Evolutionary conservation across 2,113 vertebrate genomes (phyloP), one percentile per base, ranked within the genome.

Genomic region (Proterorhinus semilunaris): DNA sequence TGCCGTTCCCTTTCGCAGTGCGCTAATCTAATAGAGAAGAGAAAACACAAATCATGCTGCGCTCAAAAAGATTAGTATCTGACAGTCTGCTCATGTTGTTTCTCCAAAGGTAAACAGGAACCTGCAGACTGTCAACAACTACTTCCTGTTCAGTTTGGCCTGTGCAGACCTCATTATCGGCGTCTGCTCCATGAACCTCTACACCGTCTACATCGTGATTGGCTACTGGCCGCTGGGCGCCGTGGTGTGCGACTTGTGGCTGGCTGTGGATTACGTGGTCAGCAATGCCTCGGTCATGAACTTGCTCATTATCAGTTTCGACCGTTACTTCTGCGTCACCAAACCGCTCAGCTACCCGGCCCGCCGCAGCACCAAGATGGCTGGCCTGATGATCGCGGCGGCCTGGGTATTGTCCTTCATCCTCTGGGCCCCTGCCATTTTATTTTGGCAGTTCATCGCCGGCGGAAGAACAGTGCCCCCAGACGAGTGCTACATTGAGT

Each of bases 211-310:
- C 87, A 98, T 94, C 82, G 96, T 98, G 91, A 95, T 95, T 81
- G 96, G 96, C 63, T 94, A 94, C 88, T 99, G 98, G 98, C 97
- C 97, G 10, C 75, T 98, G 71, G 97, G 97, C 42, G 94, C 96
- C 0, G 93, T 99, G 54, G 94, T 98, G 21, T 99, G 98, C 46
- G 96, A 99, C 90, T 93, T 99, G n/a, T 99, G 96, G 96, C 66
- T 99, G 80, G 96, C 96, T 11, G 92, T 98, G 2, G 97, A 99
- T 85, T 99, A 99, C 0, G 96, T 99, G 48, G 96, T 95, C 80
- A 98, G 98, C 92, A 99, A 99, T 0, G 98, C 98, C 45, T 99
- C 98, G 0, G 96, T 99, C 46, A 98, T 99, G 98, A 99, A 99
- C 83, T 95, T 99, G 43, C 96, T 99, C 73, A 98, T 99, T 55